Base-by-base conservation (phyloP, 2,888 invertebrate genomes). In the Ceriagrion tenellum region DNA sequence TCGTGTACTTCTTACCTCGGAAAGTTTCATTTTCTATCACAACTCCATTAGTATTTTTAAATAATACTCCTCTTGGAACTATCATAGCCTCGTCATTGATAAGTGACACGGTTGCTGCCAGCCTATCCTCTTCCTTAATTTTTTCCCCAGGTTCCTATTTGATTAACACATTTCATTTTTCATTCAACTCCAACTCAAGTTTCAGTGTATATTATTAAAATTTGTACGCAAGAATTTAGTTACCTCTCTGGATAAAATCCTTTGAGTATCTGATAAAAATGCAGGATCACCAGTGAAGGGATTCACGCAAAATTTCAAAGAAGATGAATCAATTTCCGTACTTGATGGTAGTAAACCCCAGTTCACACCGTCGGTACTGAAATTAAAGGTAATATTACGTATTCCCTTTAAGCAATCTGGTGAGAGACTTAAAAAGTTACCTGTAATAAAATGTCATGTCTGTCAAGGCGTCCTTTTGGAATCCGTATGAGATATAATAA, bases 401-500 rank as follows among this genome's bases (percentile, higher is more conserved):
- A 55, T 95, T 69, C 26, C 35, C 59, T 55, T 30, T 69, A 10
- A 20, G 0, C 23, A 35, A 81, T 35, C 13, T 81, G 35, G 35
- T 13, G 30, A 35, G 4, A 91, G 74, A 55, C 30, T 55, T 90
- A 95, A 4, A 74, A 95, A 56, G 88, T 96, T 96, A 97, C 97
- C 97, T 98, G 97, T 99, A 99, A 96, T 98, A 98, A 96, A 98
- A 99, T 96, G 98, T 98, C 96, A 98, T 98, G 95, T 98, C 98
- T 40, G 97, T 96, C 88, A 99, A 96, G 95, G 98, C 98, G 96
- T 99, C 98, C 95, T 97, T 98, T 40, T 97, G 97, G 96, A 98
- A 98, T 26, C 99, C 99, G 96, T 98, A 98, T 2, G 98, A 98
- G 95, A 99, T 98, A 96, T 98, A 98, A 96, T 99, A 99, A 97